phyloP scores from a whole-genome alignment of 2,113 vertebrate genomes.

The Macrotis lagotis region DNA sequence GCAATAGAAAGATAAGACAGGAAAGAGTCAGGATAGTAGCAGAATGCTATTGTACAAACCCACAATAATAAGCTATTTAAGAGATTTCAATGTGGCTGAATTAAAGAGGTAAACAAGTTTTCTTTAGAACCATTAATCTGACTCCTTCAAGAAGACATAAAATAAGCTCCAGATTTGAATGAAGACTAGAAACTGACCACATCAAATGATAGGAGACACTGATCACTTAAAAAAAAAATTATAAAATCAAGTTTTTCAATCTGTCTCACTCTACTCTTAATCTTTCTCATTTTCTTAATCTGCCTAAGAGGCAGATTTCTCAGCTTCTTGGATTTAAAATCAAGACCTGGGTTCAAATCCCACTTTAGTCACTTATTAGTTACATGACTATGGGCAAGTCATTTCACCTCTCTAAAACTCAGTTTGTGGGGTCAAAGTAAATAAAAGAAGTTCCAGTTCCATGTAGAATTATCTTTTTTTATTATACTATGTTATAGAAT shows the following conservation, averaged over 20 bases:
- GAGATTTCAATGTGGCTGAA: not conserved
- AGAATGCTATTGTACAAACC: not conserved
- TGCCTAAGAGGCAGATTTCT: not conserved
- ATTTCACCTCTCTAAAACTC: not conserved
- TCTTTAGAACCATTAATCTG: not conserved
- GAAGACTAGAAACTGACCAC: not conserved
- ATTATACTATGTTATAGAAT: no score
- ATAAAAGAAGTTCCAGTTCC: no score
- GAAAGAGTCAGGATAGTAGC: not conserved
- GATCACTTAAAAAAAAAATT: not conserved
- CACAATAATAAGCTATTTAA: not conserved
- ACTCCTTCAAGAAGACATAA: not conserved
- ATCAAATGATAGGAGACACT: not conserved
- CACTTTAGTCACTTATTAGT: not conserved
- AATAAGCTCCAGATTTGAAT: not conserved
- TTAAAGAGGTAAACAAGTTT: not conserved
- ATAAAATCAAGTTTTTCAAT: not conserved
- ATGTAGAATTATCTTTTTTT: no score
- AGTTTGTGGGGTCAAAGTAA: not conserved
- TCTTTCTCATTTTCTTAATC: not conserved
- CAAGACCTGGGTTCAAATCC: not conserved
- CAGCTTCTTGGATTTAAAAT: not conserved
- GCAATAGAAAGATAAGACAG: not conserved
- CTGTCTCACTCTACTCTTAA: not conserved
- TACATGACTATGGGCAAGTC: not conserved